Percentiles rank a stretch among this genome's conserved stretches.
Conservation (phyloP, 2,888 invertebrate genomes). For the Meandrusa payeni region DNA sequence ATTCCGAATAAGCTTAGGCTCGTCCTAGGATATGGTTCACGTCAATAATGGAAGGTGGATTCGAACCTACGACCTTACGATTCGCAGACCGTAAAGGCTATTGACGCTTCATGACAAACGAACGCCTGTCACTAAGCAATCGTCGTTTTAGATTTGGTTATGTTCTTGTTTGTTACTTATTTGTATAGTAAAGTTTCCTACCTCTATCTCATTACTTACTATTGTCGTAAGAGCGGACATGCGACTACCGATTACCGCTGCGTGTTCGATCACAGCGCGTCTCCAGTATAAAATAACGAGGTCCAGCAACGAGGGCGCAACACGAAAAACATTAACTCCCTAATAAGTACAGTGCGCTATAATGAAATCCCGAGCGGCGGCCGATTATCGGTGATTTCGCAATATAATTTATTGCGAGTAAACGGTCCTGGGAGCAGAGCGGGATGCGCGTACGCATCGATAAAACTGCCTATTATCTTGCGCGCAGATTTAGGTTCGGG, state of each 20-base stretch:
- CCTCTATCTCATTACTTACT: too few relatives aligned
- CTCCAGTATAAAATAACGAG: neutral
- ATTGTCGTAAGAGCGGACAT: too few relatives aligned
- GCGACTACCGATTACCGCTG: neutral
- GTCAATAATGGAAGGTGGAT: too few relatives aligned
- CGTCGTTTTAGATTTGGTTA: too few relatives aligned
- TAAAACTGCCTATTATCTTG: constrained; percentile 64
- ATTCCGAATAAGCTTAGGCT: too few relatives aligned
- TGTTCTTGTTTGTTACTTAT: too few relatives aligned
- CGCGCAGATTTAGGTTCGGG: constrained; percentile 27
- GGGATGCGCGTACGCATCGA: constrained; percentile 58
- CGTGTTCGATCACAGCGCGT: neutral
- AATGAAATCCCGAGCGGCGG: constrained; percentile 57
- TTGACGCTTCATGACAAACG: too few relatives aligned
- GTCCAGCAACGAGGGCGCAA: constrained; percentile 13
- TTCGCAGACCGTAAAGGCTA: too few relatives aligned
- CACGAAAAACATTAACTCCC: constrained; percentile 33
- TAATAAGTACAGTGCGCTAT: constrained; percentile 51
- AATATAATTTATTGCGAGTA: constrained; percentile 59
- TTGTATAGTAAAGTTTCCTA: too few relatives aligned
- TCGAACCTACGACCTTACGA: too few relatives aligned
- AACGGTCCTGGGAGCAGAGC: constrained; percentile 44
- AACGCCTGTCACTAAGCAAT: too few relatives aligned
- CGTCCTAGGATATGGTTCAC: too few relatives aligned
- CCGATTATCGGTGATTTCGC: constrained; percentile 68